Evolutionary conservation across 2,797 vertebrate species (phyloP).

Genomic region (Nothura maculosa): DNA sequence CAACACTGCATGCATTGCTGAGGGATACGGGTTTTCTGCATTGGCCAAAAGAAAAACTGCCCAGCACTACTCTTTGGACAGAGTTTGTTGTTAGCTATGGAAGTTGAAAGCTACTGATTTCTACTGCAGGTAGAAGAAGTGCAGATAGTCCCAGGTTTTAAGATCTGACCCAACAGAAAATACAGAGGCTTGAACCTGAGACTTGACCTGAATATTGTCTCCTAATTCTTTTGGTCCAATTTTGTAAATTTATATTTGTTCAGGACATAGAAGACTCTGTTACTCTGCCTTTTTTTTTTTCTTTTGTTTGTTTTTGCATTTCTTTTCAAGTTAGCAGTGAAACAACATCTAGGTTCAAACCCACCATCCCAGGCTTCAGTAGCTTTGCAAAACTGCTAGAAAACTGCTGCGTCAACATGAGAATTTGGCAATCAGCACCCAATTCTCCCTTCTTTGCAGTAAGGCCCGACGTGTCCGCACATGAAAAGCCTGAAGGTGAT

Average conservation of each 20-base stretch:
- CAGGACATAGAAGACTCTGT: not conserved
- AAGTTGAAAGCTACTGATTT: not conserved
- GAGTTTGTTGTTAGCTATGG: not conserved
- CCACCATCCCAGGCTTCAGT: not conserved
- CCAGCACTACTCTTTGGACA: not conserved
- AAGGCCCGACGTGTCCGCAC: not conserved
- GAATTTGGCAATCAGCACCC: not conserved
- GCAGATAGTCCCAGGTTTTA: not conserved
- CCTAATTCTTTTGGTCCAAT: not conserved
- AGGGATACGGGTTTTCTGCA: rapidly evolving
- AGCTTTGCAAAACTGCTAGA: conserved; percentile 22
- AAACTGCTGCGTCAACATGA: not conserved
- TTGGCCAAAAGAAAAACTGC: not conserved
- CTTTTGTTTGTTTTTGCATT: too few species aligned
- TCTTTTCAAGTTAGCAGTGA: not conserved
- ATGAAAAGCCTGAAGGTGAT: conserved; percentile 63
- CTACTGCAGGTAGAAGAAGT: not conserved
- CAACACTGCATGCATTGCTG: not conserved
- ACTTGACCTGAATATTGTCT: not conserved
- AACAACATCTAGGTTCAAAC: not conserved
- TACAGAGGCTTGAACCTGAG: not conserved
- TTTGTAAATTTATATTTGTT: not conserved
- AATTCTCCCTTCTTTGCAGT: conserved; percentile 11
- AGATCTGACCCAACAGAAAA: not conserved
- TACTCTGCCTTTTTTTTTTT: too few species aligned